Evolutionary conservation across 2,113 vertebrate species (phyloP).

Genomic region (Arizona elegans): DNA sequence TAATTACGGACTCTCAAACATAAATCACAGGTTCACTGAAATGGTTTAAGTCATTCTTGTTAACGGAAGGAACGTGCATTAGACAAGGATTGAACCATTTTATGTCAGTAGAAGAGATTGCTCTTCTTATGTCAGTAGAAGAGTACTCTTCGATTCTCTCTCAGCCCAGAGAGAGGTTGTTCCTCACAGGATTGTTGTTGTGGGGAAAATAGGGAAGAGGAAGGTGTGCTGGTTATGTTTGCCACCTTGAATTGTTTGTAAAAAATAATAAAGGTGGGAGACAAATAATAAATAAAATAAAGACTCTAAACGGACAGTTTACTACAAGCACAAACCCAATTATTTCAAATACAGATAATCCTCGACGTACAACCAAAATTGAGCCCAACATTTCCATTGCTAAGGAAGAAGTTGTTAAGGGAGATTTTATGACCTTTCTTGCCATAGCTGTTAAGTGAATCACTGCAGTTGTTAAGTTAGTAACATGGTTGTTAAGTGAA

Average conservation of each 20-base stretch:
- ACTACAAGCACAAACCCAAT: neutral
- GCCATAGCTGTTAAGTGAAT: too few relatives aligned
- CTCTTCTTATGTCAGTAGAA: neutral
- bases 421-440: too few relatives aligned
- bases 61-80: slow-evolving; percentile 40
- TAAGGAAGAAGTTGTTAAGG: neutral
- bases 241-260: neutral
- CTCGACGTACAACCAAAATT: neutral
- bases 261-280: neutral
- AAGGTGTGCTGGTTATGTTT: too few relatives aligned
- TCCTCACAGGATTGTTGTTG: neutral
- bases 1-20: slow-evolving; percentile 33
- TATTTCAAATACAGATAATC: neutral
- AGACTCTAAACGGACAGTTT: neutral
- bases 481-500: too few relatives aligned
- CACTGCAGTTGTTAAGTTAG: too few relatives aligned
- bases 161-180: neutral
- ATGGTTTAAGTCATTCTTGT: slow-evolving; percentile 47
- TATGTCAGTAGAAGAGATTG: neutral
- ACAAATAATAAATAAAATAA: neutral
- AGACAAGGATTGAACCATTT: slow-evolving; percentile 32
- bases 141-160: neutral
- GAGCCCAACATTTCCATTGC: neutral
- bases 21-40: slow-evolving; percentile 39
- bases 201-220: neutral